A percentile compares a stretch with the other conserved stretches of the same genome.
Conservation (phyloP, 2,113 vertebrate species). For the Plestiodon gilberti region DNA sequence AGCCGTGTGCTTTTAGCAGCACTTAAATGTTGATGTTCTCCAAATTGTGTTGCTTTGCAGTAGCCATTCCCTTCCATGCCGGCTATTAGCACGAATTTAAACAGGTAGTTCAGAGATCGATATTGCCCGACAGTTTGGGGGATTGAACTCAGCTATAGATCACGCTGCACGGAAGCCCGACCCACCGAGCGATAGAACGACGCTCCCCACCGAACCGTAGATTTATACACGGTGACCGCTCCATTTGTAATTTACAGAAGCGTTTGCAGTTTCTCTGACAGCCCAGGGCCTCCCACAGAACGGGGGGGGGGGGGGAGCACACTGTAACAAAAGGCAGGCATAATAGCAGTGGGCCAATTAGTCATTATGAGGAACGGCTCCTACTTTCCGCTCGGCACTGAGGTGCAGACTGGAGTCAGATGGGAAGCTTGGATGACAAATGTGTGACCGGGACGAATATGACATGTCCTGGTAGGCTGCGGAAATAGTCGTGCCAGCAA, state of each 20-base stretch:
- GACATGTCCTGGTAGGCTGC: constrained; percentile 17
- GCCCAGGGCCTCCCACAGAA: constrained; percentile 2
- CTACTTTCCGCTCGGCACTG: constrained; percentile 37
- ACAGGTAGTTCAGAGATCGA: constrained; percentile 6
- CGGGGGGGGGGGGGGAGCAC: constrained; percentile 41
- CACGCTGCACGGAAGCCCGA: not conserved
- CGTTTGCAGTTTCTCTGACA: constrained; percentile 43
- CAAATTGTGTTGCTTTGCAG: not conserved
- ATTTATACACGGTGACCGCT: constrained; percentile 27
- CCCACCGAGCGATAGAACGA: not conserved
- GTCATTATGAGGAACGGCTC: constrained; percentile 42
- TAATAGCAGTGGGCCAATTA: constrained; percentile 57
- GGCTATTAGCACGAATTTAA: constrained; percentile 16
- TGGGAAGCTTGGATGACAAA: constrained; percentile 43
- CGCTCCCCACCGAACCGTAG: not conserved
- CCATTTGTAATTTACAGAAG: constrained; percentile 61
- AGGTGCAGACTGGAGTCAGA: constrained; percentile 38
- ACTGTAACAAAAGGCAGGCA: constrained; percentile 47
- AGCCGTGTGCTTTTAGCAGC: not conserved
- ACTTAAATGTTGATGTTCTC: constrained; percentile 13
- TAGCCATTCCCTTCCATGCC: not conserved
- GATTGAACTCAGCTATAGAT: not conserved
- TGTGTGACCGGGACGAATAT: constrained; percentile 47
- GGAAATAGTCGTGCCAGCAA: not conserved
- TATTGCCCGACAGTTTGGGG: not conserved